Conservation (phyloP, 1,140 invertebrate species). For the Hyphantria cunea region DNA sequence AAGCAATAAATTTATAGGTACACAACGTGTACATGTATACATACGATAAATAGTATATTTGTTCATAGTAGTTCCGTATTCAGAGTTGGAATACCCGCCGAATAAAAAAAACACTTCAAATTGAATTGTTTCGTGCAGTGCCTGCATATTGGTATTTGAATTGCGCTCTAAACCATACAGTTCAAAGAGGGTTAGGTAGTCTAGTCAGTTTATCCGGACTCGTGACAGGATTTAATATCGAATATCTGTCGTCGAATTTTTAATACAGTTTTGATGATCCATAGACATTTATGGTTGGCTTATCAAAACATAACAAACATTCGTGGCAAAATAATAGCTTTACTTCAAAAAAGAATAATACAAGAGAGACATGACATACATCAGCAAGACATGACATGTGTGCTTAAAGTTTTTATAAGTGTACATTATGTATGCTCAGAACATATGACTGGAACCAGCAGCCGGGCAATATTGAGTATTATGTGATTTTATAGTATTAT, state of each 20-base stretch:
- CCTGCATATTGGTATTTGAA: slow-evolving; percentile 23
- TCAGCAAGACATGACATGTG: no score
- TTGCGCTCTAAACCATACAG: slow-evolving; percentile 39
- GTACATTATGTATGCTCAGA: no score
- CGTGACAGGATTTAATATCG: slow-evolving; percentile 31
- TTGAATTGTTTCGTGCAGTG: slow-evolving; percentile 25
- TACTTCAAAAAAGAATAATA: no score
- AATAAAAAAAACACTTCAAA: slow-evolving; percentile 14
- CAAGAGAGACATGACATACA: no score
- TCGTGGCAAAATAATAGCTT: no score
- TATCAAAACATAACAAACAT: no score
- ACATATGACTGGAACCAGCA: no score
- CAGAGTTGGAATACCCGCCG: slow-evolving; percentile 4
- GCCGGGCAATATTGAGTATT: no score
- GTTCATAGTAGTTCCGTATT: not conserved
- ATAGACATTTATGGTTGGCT: slow-evolving; percentile 2
- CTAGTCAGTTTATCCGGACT: slow-evolving; percentile 29
- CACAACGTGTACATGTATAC: no score
- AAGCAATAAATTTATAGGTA: no score
- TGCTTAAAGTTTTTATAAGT: no score
- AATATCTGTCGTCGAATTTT: slow-evolving; percentile 19
- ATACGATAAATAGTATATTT: no score
- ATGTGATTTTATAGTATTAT: slow-evolving; percentile 35
- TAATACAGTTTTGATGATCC: slow-evolving; percentile 2
- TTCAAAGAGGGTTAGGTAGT: slow-evolving; percentile 39